Conservation (phyloP, 2,113 vertebrate species). For the Leucosticte australis region DNA sequence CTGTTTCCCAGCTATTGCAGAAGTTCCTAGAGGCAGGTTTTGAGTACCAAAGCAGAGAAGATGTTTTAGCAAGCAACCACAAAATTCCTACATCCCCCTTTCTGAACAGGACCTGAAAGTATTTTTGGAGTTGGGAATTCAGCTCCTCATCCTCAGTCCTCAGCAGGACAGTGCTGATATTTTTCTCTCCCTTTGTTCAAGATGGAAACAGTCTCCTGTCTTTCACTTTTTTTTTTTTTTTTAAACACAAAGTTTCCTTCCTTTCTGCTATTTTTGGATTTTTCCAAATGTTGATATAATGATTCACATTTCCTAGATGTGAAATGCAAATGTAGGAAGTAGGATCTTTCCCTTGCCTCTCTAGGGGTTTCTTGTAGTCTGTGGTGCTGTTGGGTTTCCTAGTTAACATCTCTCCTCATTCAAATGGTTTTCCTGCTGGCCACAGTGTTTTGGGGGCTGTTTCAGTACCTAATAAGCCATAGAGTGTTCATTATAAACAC, state of each 20-base stretch:
- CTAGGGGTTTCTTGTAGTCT: background rate
- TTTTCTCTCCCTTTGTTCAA: background rate
- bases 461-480: background rate
- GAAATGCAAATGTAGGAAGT: conserved; percentile 17
- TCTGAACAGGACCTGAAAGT: background rate
- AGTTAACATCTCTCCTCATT: background rate
- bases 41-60: background rate
- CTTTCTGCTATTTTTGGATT: conserved; percentile 19
- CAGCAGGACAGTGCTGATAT: background rate
- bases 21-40: background rate
- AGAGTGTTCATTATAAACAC: background rate
- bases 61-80: background rate
- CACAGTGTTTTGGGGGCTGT: background rate
- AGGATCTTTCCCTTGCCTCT: background rate
- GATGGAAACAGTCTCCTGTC: background rate
- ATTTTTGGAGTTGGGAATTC: background rate
- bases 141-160: background rate
- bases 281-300: background rate
- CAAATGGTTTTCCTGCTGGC: background rate
- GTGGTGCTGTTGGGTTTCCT: background rate
- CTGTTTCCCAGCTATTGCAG: background rate
- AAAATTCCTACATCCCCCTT: background rate
- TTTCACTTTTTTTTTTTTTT: background rate
- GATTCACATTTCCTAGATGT: conserved; percentile 18
- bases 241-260: background rate